Conservation (phyloP, 2,888 invertebrate species). For the Tipula unca region DNA sequence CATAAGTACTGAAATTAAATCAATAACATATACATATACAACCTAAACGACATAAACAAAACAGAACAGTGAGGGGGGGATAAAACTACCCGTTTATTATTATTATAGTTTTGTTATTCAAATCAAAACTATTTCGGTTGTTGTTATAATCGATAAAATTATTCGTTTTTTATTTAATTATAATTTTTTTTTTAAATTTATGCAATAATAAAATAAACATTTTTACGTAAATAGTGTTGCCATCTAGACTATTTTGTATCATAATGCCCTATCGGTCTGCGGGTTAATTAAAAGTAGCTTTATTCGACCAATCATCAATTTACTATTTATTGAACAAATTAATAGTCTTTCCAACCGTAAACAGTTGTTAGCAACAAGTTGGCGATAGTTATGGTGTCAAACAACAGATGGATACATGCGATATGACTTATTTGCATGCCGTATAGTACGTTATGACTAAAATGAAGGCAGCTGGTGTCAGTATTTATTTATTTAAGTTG, state of each 20-base stretch:
- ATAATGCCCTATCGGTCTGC: too few relatives aligned
- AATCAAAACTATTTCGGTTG: not conserved
- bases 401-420: not conserved
- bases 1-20: constrained; percentile 3
- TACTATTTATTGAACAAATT: too few relatives aligned
- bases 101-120: not conserved
- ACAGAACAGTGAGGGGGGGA: not conserved
- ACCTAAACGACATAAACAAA: not conserved
- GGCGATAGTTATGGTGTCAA: not conserved
- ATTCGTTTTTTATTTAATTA: not conserved
- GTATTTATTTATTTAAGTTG: too few relatives aligned
- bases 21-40: not conserved
- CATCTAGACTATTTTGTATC: not conserved
- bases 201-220: not conserved
- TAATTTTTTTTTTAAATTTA: not conserved
- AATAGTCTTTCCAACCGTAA: too few relatives aligned
- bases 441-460: too few relatives aligned
- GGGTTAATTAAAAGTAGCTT: too few relatives aligned
- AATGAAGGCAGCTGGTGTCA: too few relatives aligned
- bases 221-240: not conserved
- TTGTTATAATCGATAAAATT: not conserved
- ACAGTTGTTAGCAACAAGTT: not conserved
- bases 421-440: too few relatives aligned
- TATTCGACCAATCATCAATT: too few relatives aligned
- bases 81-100: not conserved